phyloP scores from a whole-genome alignment of 1,140 invertebrate genomes.

The Chironomus tepperi region DNA sequence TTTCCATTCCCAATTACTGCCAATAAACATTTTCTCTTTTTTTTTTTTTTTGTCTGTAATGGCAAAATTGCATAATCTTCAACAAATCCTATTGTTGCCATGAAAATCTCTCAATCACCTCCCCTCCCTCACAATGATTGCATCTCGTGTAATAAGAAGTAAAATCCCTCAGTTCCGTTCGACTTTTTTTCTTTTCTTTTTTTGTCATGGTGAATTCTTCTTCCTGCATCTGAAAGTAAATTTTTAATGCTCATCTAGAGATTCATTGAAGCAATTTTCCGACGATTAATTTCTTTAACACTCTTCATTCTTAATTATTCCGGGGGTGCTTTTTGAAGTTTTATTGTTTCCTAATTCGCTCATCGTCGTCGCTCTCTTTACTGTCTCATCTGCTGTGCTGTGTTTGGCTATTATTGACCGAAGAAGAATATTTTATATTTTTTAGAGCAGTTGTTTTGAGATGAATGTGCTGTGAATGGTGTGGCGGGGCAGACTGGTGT shows the following conservation, averaged over 20 bases:
- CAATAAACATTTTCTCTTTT: too few species aligned
- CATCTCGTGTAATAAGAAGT: background rate
- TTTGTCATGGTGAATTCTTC: background rate
- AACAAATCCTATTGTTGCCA: background rate
- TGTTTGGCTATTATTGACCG: too few species aligned
- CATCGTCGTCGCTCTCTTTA: background rate
- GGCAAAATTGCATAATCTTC: background rate
- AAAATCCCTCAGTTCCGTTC: background rate
- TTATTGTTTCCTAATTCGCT: conserved; percentile 21
- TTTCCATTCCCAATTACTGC: too few species aligned
- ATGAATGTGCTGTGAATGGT: too few species aligned
- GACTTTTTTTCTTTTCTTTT: background rate
- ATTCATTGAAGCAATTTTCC: conserved; percentile 21
- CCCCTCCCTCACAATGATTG: background rate
- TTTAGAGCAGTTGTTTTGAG: too few species aligned
- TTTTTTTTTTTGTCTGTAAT: too few species aligned
- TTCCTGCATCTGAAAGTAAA: background rate
- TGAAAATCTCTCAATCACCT: background rate
- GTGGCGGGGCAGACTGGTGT: too few species aligned
- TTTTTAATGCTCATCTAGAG: conserved; percentile 1
- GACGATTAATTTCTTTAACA: conserved; percentile 13
- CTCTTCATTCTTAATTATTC: background rate
- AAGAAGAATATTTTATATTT: too few species aligned
- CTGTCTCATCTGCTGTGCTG: background rate
- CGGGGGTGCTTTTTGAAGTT: conserved; percentile 18